Evolutionary conservation across 23 tunicate genomes (phyloP).

Genomic region (Phallusia fumigata): DNA sequence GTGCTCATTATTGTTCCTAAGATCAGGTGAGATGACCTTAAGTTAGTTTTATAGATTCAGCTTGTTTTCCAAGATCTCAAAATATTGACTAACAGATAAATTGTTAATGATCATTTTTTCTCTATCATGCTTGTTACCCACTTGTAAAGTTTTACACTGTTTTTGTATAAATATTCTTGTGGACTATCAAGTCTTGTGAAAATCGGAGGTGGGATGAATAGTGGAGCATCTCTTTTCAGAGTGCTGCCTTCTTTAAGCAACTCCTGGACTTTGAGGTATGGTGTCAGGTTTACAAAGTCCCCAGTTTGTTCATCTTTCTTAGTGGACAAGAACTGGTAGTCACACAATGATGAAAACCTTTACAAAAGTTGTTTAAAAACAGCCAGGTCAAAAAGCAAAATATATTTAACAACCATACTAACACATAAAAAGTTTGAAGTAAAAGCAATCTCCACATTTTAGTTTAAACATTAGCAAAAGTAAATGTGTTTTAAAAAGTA

Average conservation of each 20-base stretch:
- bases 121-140: neutral
- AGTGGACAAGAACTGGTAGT: constrained; percentile 67
- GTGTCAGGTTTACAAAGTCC: constrained; percentile 41
- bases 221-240: constrained; percentile 42
- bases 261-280: constrained; percentile 25
- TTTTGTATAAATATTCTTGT: constrained; percentile 47
- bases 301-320: constrained; percentile 29
- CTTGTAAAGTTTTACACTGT: neutral
- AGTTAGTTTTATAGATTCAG: too few relatives aligned
- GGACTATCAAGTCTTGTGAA: constrained; percentile 69
- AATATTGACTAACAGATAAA: too few relatives aligned
- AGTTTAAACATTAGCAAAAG: too few relatives aligned
- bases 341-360: constrained; percentile 64
- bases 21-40: too few relatives aligned
- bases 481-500: too few relatives aligned
- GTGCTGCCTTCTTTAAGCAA: constrained; percentile 10
- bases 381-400: neutral
- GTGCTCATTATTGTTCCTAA: too few relatives aligned
- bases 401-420: neutral
- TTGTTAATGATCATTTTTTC: too few relatives aligned
- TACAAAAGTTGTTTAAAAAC: neutral
- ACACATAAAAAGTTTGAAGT: neutral
- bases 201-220: constrained; percentile 74
- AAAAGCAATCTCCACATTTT: too few relatives aligned
- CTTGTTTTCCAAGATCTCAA: too few relatives aligned